Percentiles rank a stretch among this genome's conserved stretches.
These are phyloP conservation scores for Tineola bisselliella DNA, from an alignment of 2,888 invertebrate genomes.

Conservation along the genomic window DNA sequence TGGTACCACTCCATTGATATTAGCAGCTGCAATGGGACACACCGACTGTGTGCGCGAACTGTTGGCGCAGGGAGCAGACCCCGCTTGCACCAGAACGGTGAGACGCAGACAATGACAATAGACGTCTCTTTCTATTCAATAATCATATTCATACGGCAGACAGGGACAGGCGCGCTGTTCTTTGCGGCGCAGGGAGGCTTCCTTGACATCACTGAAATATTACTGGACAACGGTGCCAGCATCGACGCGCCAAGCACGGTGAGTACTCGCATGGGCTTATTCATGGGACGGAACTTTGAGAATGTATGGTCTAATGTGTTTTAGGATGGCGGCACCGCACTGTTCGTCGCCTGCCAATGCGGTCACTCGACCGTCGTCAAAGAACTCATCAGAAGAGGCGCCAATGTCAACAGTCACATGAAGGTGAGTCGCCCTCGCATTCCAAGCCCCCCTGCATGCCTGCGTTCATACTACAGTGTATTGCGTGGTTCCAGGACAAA, in stretches of 20 bases:
- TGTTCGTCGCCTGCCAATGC: constrained; percentile 92
- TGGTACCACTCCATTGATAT: constrained; percentile 91
- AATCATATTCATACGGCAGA: too few species aligned
- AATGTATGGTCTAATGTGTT: constrained; percentile 12
- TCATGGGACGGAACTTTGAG: too few species aligned
- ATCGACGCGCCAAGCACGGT: constrained; percentile 84
- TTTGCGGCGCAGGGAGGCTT: constrained; percentile 95
- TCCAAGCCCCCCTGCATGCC: background rate
- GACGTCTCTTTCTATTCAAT: constrained; percentile 19
- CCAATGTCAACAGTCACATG: constrained; percentile 83
- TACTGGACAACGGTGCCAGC: constrained; percentile 81
- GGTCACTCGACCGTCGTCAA: constrained; percentile 90
- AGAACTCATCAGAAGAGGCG: constrained; percentile 83
- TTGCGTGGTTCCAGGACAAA: constrained; percentile 73
- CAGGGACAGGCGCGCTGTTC: constrained; percentile 92
- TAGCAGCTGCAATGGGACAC: constrained; percentile 92
- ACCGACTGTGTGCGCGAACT: constrained; percentile 86
- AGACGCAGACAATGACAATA: background rate
- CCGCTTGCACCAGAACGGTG: constrained; percentile 82
- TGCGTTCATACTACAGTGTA: background rate
- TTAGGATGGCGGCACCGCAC: constrained; percentile 94
- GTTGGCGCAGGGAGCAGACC: constrained; percentile 91
- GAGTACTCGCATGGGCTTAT: constrained; percentile 25
- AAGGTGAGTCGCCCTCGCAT: constrained; percentile 65
- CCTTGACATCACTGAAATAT: constrained; percentile 79